phyloP scores from a whole-genome alignment of 2,888 invertebrate species.

The Pandemis cinnamomeana region DNA sequence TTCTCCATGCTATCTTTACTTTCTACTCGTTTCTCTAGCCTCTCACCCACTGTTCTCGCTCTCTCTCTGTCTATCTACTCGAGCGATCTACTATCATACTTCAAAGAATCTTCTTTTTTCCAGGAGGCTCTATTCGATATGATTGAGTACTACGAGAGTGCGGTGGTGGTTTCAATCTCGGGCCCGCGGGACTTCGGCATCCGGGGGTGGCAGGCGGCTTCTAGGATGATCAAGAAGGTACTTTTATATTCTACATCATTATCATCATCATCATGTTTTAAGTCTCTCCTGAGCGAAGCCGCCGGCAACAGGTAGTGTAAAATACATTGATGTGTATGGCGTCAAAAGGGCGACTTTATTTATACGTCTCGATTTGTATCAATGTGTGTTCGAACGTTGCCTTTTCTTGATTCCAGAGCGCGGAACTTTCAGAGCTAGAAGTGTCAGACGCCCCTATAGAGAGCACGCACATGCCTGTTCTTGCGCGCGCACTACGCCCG shows the following conservation, averaged over 20 bases:
- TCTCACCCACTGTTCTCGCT: too few relatives aligned
- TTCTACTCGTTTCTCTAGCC: too few relatives aligned
- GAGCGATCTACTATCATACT: too few relatives aligned
- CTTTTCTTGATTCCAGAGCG: slow-evolving; percentile 82
- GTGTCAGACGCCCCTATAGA: slow-evolving; percentile 85
- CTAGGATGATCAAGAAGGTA: slow-evolving; percentile 91
- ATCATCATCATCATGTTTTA: too few relatives aligned
- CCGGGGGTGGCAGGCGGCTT: slow-evolving; percentile 93
- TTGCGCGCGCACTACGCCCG: slow-evolving; percentile 89
- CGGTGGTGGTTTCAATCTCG: slow-evolving; percentile 88
- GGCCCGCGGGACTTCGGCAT: slow-evolving; percentile 90
- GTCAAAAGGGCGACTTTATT: too few relatives aligned
- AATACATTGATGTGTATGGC: too few relatives aligned
- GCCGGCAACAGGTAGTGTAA: too few relatives aligned
- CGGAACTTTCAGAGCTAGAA: slow-evolving; percentile 88
- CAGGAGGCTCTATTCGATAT: slow-evolving; percentile 94
- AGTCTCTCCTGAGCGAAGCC: too few relatives aligned
- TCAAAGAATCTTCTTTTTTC: slow-evolving; percentile 36
- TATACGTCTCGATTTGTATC: too few relatives aligned
- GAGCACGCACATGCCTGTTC: slow-evolving; percentile 88
- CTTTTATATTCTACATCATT: not conserved
- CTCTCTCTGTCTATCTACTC: too few relatives aligned
- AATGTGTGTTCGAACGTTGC: not conserved
- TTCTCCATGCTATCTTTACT: too few relatives aligned
- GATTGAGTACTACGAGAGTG: slow-evolving; percentile 96